phyloP scores from a whole-genome alignment of 2,113 vertebrate genomes.

The Rafetus swinhoei region DNA sequence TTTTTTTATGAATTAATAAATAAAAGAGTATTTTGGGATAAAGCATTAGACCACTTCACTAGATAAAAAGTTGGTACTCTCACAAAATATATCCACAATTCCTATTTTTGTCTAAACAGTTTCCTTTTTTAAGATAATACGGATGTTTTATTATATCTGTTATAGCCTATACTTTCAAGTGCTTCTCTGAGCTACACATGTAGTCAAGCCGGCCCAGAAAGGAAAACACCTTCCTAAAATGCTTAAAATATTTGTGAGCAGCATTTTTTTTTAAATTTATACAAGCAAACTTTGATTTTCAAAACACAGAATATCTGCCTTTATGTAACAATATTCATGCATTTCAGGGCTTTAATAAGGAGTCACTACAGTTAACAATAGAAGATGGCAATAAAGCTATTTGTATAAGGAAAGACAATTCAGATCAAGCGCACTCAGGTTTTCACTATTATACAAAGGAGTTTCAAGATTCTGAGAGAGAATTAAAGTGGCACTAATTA shows the following conservation, averaged over 20 bases:
- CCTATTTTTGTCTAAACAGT: not conserved
- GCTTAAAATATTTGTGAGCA: not conserved
- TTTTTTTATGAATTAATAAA: not conserved
- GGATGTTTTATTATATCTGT: not conserved
- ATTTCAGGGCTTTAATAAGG: slow-evolving; percentile 27
- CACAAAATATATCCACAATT: not conserved
- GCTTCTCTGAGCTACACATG: not conserved
- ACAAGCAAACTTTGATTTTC: not conserved
- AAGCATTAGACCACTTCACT: not conserved
- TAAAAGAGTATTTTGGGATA: not conserved
- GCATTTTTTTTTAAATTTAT: not conserved
- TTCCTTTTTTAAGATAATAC: not conserved
- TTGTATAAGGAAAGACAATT: slow-evolving; percentile 59
- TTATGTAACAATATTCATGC: slow-evolving; percentile 18
- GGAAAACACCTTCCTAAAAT: not conserved
- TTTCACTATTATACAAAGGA: slow-evolving; percentile 28
- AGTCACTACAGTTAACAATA: not conserved
- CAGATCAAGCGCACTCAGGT: slow-evolving; percentile 38
- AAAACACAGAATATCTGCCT: not conserved
- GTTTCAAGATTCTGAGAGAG: slow-evolving; percentile 45
- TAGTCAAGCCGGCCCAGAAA: not conserved
- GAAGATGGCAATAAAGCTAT: slow-evolving; percentile 55
- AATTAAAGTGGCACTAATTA: slow-evolving; percentile 20
- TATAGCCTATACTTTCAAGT: not conserved
- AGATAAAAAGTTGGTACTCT: not conserved